phyloP scores from a whole-genome alignment of 2,113 vertebrate genomes.

The Elachura formosa region DNA sequence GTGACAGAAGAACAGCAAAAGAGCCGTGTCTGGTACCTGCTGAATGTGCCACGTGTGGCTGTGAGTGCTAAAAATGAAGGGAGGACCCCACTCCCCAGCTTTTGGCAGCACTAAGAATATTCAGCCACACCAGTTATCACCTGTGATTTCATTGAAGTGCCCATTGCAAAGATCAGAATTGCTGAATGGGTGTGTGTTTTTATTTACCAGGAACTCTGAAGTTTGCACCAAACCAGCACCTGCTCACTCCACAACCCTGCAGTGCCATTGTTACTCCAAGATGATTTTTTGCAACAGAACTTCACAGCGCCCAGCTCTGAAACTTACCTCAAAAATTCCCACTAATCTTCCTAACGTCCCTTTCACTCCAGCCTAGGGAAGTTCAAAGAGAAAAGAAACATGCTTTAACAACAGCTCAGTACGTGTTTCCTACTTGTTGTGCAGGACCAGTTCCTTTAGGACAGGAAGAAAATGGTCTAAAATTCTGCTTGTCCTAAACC shows the following conservation, averaged over 20 bases:
- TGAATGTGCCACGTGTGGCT: not conserved
- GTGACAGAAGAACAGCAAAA: not conserved
- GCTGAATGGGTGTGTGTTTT: not conserved
- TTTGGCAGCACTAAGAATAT: not conserved
- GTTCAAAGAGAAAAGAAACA: slow-evolving; percentile 6
- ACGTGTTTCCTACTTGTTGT: not conserved
- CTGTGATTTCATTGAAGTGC: not conserved
- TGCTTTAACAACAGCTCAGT: not conserved
- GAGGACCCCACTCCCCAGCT: not conserved
- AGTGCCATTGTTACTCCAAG: not conserved
- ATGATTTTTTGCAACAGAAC: not conserved
- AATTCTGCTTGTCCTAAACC: not conserved
- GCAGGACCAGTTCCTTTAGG: not conserved
- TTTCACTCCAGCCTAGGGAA: slow-evolving; percentile 91
- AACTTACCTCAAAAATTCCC: slow-evolving; percentile 95
- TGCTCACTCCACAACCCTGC: not conserved
- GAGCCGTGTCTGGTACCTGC: not conserved
- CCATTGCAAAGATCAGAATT: not conserved
- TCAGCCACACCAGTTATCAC: not conserved
- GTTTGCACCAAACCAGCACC: not conserved
- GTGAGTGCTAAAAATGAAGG: not conserved
- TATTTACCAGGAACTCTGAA: fast-evolving
- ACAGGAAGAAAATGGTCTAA: not conserved
- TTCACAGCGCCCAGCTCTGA: not conserved
- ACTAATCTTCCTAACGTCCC: slow-evolving; percentile 95